These are phyloP conservation scores for Intellagama lesueurii DNA, from an alignment of 2,797 vertebrate genomes.

Conservation along the genomic window DNA sequence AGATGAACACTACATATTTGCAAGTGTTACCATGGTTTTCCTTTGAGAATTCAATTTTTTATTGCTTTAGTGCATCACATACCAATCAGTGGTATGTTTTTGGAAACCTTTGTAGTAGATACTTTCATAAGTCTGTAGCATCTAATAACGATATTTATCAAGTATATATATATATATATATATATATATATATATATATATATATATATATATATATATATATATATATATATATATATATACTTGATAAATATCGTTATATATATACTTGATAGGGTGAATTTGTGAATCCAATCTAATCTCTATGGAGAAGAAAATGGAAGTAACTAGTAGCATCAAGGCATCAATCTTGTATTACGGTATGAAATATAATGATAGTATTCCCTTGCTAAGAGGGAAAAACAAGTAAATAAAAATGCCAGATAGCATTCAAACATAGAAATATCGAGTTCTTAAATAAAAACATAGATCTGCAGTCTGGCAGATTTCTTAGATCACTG, in stretches of 20 bases:
- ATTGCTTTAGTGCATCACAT: conserved; percentile 5
- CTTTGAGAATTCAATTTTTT: conserved; percentile 26
- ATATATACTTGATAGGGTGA: conserved; percentile 67
- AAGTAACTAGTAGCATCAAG: conserved; percentile 63
- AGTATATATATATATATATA: conserved; percentile 52
- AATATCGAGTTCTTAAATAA: conserved; percentile 60
- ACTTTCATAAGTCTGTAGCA: conserved; percentile 22
- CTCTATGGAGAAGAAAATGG: conserved; percentile 63
- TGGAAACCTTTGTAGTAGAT: conserved; percentile 9
- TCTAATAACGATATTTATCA: conserved; percentile 62
- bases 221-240: too few relatives aligned
- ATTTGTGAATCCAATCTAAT: conserved; percentile 70
- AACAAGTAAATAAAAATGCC: conserved; percentile 62
- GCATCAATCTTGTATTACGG: conserved; percentile 65
- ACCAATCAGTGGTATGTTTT: conserved; percentile 38
- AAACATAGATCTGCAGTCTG: conserved; percentile 52
- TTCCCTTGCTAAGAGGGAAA: conserved; percentile 51
- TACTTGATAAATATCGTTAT: conserved; percentile 54
- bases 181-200: too few relatives aligned
- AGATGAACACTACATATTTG: neutral
- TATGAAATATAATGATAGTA: conserved; percentile 61
- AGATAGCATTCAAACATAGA: conserved; percentile 54
- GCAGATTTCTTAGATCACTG: conserved; percentile 56
- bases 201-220: too few relatives aligned
- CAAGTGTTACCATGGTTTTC: neutral